phyloP scores from a whole-genome alignment of 2,113 vertebrate genomes.

The Elanoides forficatus region DNA sequence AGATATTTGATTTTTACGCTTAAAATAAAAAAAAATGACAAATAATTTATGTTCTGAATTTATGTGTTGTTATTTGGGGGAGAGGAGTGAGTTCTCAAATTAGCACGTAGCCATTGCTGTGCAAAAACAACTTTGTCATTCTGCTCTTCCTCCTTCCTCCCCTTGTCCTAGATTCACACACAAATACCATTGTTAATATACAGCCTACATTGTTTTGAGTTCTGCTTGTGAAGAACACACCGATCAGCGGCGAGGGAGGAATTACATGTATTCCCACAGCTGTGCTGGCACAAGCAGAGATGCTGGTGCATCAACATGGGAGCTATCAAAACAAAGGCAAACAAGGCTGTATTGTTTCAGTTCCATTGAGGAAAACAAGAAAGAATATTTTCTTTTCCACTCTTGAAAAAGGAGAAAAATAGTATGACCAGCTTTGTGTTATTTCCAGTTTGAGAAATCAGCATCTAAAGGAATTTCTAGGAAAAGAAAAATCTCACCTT shows the following conservation, averaged over 20 bases:
- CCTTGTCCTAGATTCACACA: background rate
- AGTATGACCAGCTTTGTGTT: background rate
- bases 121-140: background rate
- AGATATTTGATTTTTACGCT: background rate
- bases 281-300: constrained; percentile 51
- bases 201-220: background rate
- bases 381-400: background rate
- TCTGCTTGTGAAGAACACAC: background rate
- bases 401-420: background rate
- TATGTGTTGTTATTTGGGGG: background rate
- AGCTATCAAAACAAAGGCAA: constrained; percentile 45
- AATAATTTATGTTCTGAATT: background rate
- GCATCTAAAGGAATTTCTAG: background rate
- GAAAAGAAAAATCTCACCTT: background rate
- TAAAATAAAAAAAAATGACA: background rate
- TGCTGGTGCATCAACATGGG: constrained; percentile 19
- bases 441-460: background rate
- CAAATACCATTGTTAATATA: constrained; percentile 11
- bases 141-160: background rate
- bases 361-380: background rate
- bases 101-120: background rate
- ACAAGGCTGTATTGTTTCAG: constrained; percentile 31
- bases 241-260: background rate
- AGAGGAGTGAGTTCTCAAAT: background rate
- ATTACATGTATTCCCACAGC: constrained; percentile 48